phyloP scores from a whole-genome alignment of 2,888 invertebrate species.

The Rhaphigaster nebulosa region DNA sequence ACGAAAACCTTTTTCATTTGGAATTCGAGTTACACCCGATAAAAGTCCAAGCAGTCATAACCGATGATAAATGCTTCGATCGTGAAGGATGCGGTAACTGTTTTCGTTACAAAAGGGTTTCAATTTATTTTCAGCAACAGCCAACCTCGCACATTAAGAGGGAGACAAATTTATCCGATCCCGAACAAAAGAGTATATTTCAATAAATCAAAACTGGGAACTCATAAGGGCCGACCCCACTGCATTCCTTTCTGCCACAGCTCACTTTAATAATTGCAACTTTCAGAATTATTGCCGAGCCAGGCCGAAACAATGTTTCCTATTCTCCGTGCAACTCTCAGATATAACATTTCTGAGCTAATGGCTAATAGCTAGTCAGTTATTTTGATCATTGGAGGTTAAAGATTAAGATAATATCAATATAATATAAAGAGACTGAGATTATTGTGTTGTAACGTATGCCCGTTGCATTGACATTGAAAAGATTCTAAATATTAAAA shows the following conservation, averaged over 20 bases:
- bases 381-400: not conserved
- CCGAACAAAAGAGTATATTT: conserved; percentile 56
- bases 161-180: conserved; percentile 52
- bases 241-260: conserved; percentile 44
- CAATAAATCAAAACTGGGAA: conserved; percentile 55
- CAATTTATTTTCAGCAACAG: not conserved
- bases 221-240: conserved; percentile 35
- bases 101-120: conserved; percentile 16
- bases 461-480: no score
- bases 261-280: conserved; percentile 49
- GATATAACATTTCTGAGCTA: not conserved
- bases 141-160: conserved; percentile 45
- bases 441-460: no score
- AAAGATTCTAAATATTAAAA: no score
- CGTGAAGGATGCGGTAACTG: not conserved
- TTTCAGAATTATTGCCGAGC: conserved; percentile 29
- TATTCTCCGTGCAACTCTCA: not conserved
- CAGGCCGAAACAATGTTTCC: not conserved
- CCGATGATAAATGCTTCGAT: not conserved
- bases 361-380: not conserved
- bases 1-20: not conserved
- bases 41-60: not conserved
- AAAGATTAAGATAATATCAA: not conserved
- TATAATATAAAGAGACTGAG: not conserved
- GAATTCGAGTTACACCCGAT: not conserved